Conservation (phyloP, 1,140 invertebrate genomes). For the Drosophila ananassae region DNA sequence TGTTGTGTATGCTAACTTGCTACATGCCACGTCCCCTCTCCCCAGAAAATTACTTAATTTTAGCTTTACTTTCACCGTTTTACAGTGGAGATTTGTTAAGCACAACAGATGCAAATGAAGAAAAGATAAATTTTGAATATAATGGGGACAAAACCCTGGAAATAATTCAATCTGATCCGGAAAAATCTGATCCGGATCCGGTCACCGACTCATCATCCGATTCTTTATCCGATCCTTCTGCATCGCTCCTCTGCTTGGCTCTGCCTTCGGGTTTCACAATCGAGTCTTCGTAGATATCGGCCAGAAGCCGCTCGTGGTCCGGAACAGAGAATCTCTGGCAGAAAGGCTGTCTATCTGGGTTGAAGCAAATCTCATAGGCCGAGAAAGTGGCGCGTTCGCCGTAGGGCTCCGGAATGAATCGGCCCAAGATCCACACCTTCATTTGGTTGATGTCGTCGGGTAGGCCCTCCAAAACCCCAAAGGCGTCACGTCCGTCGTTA, state of each 20-base stretch:
- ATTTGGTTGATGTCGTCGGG: neutral
- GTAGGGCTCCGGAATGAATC: neutral
- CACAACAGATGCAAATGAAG: neutral
- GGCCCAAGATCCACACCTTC: neutral
- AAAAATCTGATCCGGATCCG: neutral
- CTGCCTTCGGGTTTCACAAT: neutral
- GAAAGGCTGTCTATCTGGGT: neutral
- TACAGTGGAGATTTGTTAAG: neutral
- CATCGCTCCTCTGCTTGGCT: neutral
- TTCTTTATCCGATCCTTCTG: neutral
- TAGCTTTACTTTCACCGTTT: neutral
- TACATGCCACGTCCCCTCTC: neutral
- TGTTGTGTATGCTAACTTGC: conserved; percentile 15
- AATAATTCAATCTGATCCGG: neutral
- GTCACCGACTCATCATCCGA: neutral
- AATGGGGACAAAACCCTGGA: neutral
- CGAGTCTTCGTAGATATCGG: neutral
- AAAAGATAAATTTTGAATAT: neutral
- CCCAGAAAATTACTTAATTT: neutral
- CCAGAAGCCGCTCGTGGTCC: neutral
- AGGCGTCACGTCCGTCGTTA: neutral
- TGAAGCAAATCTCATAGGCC: conserved; percentile 1
- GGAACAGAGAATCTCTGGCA: neutral
- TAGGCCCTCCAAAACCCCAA: neutral
- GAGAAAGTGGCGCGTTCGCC: neutral